phyloP scores from a whole-genome alignment of 2,888 invertebrate genomes.

The Phyto melanocephala region DNA sequence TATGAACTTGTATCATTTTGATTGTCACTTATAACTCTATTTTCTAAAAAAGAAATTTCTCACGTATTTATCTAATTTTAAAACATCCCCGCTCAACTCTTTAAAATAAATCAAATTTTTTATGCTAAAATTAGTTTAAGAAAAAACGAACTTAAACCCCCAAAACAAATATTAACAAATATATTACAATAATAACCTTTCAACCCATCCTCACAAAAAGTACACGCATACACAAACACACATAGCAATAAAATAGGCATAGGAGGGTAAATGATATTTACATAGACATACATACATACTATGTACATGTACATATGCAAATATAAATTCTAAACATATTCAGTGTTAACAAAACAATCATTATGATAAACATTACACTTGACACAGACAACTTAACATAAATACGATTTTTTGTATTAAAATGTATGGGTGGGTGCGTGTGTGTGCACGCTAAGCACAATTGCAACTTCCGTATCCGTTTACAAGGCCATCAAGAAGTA shows the following conservation, averaged over 20 bases:
- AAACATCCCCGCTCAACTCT: background rate
- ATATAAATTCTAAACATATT: conserved; percentile 56
- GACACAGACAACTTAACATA: conserved; percentile 56
- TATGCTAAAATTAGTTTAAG: conserved; percentile 10
- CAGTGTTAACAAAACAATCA: conserved; percentile 64
- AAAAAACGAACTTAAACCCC: conserved; percentile 3
- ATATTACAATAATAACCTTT: conserved; percentile 42
- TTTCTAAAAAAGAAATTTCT: background rate
- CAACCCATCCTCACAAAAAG: background rate
- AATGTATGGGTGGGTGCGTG: background rate
- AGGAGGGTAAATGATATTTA: conserved; percentile 3
- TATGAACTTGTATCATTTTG: no score
- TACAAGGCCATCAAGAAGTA: conserved; percentile 56
- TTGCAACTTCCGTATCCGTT: conserved; percentile 64
- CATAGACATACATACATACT: conserved; percentile 18
- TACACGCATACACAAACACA: background rate
- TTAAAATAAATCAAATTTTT: conserved; percentile 34
- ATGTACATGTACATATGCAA: background rate
- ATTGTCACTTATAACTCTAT: no score
- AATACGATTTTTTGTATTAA: background rate
- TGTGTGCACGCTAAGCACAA: conserved; percentile 19
- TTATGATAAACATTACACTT: conserved; percentile 62
- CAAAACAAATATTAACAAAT: conserved; percentile 51
- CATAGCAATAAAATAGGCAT: conserved; percentile 2
- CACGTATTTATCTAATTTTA: conserved; percentile 6